Evolutionary conservation across 1,140 invertebrate species (phyloP).

Genomic region (Dermatophagoides farinae): DNA sequence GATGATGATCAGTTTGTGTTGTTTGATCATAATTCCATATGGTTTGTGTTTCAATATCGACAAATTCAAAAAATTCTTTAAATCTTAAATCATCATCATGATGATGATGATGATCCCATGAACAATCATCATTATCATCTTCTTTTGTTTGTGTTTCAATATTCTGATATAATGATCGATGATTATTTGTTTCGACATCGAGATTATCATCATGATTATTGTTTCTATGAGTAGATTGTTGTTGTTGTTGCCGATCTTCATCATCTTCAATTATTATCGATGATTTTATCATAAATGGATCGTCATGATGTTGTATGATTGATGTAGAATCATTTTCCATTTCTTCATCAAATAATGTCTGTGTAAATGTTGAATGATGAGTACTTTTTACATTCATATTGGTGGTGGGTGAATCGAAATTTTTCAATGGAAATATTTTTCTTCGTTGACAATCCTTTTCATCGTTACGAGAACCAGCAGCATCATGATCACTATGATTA

Average conservation of each 20-base stretch:
- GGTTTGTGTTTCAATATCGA: constrained; percentile 14
- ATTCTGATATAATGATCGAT: background rate
- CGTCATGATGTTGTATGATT: too few species aligned
- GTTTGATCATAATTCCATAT: constrained; percentile 13
- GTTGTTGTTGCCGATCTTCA: background rate
- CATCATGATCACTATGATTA: background rate
- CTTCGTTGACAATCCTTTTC: background rate
- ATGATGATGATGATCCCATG: background rate
- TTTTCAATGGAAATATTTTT: background rate
- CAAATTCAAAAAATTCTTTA: constrained; percentile 8
- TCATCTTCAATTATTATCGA: background rate
- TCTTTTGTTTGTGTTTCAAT: constrained; percentile 3
- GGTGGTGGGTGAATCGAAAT: background rate
- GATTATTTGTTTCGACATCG: background rate
- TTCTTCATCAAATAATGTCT: constrained; percentile 3
- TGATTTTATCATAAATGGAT: too few species aligned
- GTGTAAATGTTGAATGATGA: background rate
- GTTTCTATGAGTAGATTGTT: background rate
- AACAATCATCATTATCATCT: background rate
- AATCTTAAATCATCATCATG: background rate
- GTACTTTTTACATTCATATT: background rate
- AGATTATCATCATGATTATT: background rate
- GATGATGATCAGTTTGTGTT: constrained; percentile 13
- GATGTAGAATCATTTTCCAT: too few species aligned
- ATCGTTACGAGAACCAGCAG: too few species aligned